Percentiles rank a stretch among this genome's conserved stretches.
phyloP scores from a whole-genome alignment of 35 echinoderm and acorn worm genomes.

The Strongylocentrotus purpuratus region DNA sequence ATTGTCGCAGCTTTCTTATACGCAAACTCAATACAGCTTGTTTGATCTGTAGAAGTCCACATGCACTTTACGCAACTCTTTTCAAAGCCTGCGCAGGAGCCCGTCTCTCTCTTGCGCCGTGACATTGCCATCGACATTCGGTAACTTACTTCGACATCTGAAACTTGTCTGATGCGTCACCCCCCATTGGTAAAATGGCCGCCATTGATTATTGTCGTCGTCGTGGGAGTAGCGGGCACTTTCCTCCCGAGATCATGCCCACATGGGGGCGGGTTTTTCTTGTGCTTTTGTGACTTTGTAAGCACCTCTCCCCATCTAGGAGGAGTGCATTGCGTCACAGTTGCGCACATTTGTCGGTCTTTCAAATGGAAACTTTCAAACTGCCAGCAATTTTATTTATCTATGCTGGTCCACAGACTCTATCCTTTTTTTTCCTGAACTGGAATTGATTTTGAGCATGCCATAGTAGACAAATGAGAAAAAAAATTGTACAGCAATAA shows the following conservation, averaged over 20 bases:
- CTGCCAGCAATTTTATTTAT: not conserved
- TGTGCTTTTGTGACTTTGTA: not conserved
- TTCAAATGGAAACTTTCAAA: not conserved
- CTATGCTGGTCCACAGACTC: not conserved
- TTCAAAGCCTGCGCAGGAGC: not conserved
- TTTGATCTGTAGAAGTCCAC: not conserved
- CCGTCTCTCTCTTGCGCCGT: not conserved
- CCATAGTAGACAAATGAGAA: too few relatives aligned
- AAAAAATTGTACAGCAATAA: too few relatives aligned
- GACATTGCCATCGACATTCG: not conserved
- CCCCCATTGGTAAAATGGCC: not conserved
- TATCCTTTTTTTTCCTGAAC: not conserved
- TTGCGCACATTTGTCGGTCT: not conserved
- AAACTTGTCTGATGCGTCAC: not conserved
- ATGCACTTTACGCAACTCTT: not conserved
- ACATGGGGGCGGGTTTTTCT: conserved; percentile 1
- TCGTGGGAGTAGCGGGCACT: not conserved
- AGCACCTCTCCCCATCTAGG: not conserved
- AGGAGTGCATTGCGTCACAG: not conserved
- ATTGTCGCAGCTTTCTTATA: not conserved
- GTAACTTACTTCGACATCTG: not conserved
- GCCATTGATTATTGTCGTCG: not conserved
- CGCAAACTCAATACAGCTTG: not conserved
- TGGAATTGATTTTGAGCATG: too few relatives aligned
- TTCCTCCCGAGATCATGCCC: not conserved